Base-by-base conservation (phyloP, 1,140 invertebrate species). In the Physella acuta region DNA sequence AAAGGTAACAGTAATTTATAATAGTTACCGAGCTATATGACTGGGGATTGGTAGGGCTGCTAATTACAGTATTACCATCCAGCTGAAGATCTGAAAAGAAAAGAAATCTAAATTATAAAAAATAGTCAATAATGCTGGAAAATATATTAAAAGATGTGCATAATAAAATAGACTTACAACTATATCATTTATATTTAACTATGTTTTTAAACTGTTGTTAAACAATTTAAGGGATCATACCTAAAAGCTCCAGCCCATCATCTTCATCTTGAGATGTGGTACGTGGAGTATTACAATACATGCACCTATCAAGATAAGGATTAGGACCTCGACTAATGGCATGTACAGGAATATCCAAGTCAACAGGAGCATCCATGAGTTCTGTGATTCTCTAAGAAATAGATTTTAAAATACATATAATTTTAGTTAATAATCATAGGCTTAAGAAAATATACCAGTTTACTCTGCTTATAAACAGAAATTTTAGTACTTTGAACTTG, bases 301-400 rank as follows among this genome's bases (percentile, higher is more conserved):
- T 60, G 30, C 66, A 68, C 44, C 56, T 58, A 30, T 68, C 56
- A 24, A 68, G 30, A 26, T 60, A 68, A 31, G 66, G 66, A 34
- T 68, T 68, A 30, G 53, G 66, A 26, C 66, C 66, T 24, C 39
- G 30, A 51, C 56, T 68, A 20, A 68, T 68, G 55, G 55, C 56
- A 68, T 68, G 66, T n/a, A 37, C 66, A 4, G 66, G 55, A 30
- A 68, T 68, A 34, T 68, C 66, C 11, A 68, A 55, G 34, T 68
- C 66, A 24, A 68, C 14, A 28, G 66, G 66, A 5, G 66, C 66
- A 68, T 68, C 66, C 66, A 68, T 68, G 11, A 68, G 28, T 34
- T 68, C 66, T 59, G 66, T 68, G 26, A 68, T 68, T 39, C 39
- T 68, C 66, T 68, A 56, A 31, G 33, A 51, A 34, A 28, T 26